These are phyloP conservation scores for Xestia rhomboidea DNA, from an alignment of 2,888 invertebrate species.

Conservation along the genomic window DNA sequence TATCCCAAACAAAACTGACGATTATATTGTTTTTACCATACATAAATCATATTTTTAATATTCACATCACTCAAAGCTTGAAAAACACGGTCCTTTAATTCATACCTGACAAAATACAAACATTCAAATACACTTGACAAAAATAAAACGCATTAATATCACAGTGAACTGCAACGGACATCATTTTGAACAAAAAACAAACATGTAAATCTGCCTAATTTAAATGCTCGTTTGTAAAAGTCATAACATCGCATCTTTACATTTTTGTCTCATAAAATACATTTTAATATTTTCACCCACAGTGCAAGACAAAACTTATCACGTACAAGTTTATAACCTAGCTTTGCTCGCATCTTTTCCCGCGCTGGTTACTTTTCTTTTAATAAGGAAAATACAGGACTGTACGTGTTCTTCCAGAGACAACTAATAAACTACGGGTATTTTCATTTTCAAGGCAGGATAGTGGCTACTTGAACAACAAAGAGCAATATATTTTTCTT, in stretches of 20 bases:
- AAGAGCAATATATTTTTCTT: neutral
- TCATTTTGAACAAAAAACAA: slow-evolving; percentile 27
- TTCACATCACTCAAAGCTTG: neutral
- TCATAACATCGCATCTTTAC: slow-evolving; percentile 24
- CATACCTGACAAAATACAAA: neutral
- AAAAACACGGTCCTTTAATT: slow-evolving; percentile 8
- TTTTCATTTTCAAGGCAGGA: slow-evolving; percentile 5
- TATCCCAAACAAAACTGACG: too few relatives aligned
- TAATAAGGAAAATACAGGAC: slow-evolving; percentile 21
- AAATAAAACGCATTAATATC: slow-evolving; percentile 27
- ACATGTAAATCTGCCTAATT: slow-evolving; percentile 25
- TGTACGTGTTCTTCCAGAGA: slow-evolving; percentile 1
- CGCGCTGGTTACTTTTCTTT: slow-evolving; percentile 3
- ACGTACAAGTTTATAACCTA: slow-evolving; percentile 9
- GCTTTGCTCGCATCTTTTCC: neutral
- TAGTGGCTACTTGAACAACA: neutral
- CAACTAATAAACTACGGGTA: slow-evolving; percentile 7
- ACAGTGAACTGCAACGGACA: slow-evolving; percentile 11
- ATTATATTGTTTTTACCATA: neutral
- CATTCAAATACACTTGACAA: neutral
- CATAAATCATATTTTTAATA: neutral
- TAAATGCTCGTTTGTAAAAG: slow-evolving; percentile 25
- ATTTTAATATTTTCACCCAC: slow-evolving; percentile 14
- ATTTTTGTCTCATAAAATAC: slow-evolving; percentile 1
- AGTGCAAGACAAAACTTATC: slow-evolving; percentile 22